phyloP scores from a whole-genome alignment of 2,888 invertebrate genomes.

The Rhorus exstirpatorius region DNA sequence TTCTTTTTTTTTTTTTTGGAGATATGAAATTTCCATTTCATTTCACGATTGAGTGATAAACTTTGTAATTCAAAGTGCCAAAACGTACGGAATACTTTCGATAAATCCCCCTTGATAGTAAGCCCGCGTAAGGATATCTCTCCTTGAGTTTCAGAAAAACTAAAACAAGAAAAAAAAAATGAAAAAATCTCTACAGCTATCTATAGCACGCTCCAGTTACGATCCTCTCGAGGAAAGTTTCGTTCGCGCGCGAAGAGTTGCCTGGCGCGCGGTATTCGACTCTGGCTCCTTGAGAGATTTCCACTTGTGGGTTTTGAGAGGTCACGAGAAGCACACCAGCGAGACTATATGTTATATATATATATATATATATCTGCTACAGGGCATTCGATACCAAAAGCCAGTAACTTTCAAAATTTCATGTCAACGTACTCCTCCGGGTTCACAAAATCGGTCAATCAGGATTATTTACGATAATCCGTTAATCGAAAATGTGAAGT shows the following conservation, averaged over 20 bases:
- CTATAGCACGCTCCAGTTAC: constrained; percentile 51
- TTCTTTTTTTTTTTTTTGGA: neutral
- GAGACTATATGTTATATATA: constrained; percentile 16
- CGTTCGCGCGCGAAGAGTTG: constrained; percentile 44
- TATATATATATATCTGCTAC: neutral
- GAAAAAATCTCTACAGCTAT: constrained; percentile 12
- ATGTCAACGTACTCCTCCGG: neutral
- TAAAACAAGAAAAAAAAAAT: neutral
- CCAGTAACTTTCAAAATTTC: neutral
- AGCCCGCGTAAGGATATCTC: neutral
- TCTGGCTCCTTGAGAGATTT: constrained; percentile 64
- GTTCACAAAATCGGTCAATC: neutral
- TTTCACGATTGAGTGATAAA: neutral
- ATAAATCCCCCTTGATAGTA: constrained; percentile 30
- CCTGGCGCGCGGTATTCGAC: constrained; percentile 53
- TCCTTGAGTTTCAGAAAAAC: constrained; percentile 4
- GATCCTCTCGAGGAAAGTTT: constrained; percentile 66
- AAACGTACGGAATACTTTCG: constrained; percentile 23
- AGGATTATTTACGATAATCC: no score
- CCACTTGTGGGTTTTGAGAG: constrained; percentile 67
- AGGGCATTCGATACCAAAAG: neutral
- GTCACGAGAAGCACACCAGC: constrained; percentile 45
- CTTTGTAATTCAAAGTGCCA: constrained; percentile 18
- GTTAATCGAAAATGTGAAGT: no score
- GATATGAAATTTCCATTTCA: constrained; percentile 11